These are phyloP conservation scores for Diarsia rubi DNA, from an alignment of 2,888 invertebrate genomes.

Conservation along the genomic window DNA sequence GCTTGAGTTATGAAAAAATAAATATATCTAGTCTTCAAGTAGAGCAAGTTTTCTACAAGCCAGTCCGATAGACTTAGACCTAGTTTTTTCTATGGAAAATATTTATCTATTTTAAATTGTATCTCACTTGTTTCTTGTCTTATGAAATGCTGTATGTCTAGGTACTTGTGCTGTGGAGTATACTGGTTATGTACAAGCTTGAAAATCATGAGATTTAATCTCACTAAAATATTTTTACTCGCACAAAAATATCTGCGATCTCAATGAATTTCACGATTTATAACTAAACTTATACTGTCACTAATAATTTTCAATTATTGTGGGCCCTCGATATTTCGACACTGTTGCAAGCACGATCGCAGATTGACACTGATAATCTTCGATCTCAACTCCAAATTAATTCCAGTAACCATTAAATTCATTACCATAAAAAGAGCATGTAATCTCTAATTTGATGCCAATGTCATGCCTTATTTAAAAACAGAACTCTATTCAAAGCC, in stretches of 20 bases:
- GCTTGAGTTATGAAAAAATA: slow-evolving; percentile 10
- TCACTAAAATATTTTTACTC: neutral
- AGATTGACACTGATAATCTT: neutral
- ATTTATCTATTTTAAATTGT: slow-evolving; percentile 62
- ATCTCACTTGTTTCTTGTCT: slow-evolving; percentile 59
- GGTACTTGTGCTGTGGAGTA: slow-evolving; percentile 26
- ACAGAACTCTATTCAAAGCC: slow-evolving; percentile 46
- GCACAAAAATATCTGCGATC: neutral
- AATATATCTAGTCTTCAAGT: slow-evolving; percentile 31
- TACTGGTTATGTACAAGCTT: slow-evolving; percentile 16
- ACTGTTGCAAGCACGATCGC: no score
- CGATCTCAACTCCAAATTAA: neutral
- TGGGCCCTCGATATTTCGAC: no score
- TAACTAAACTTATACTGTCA: no score
- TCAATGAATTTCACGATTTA: no score
- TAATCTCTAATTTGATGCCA: slow-evolving; percentile 35
- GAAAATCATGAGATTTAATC: slow-evolving; percentile 8
- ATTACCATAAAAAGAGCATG: slow-evolving; percentile 23
- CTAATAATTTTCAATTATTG: no score
- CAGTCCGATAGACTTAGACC: slow-evolving; percentile 36
- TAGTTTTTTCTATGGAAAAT: slow-evolving; percentile 60
- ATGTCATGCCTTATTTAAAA: slow-evolving; percentile 49
- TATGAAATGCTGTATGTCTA: slow-evolving; percentile 45
- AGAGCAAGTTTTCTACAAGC: slow-evolving; percentile 60
- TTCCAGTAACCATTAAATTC: slow-evolving; percentile 15